A percentile compares a stretch with the other conserved stretches of the same genome.
Evolutionary conservation across 2,113 vertebrate genomes (phyloP).

Genomic region (Lontra canadensis): DNA sequence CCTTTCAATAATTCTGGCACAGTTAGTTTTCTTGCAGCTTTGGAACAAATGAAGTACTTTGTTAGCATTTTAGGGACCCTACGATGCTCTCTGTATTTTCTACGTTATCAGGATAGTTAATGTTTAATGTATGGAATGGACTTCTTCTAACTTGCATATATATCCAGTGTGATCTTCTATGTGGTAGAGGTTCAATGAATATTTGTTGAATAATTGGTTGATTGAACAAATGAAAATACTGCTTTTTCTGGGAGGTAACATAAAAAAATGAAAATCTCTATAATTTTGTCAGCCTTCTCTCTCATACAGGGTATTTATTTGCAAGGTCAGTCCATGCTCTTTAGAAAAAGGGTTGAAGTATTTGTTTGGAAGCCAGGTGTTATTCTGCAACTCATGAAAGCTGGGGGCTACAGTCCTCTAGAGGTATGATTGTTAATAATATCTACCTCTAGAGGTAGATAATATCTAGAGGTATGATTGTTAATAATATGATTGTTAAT

Average conservation of each 20-base stretch:
- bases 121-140: neutral
- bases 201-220: neutral
- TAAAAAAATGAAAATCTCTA: neutral
- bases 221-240: conserved; percentile 16
- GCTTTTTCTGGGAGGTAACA: neutral
- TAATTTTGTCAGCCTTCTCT: neutral
- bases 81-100: neutral
- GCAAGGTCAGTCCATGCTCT: neutral
- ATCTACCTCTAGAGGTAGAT: too few relatives aligned
- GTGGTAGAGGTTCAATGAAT: neutral
- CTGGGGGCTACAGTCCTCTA: neutral
- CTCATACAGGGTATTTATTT: neutral
- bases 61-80: neutral
- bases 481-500: neutral
- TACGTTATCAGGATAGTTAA: neutral
- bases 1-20: neutral
- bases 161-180: neutral
- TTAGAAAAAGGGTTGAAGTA: neutral
- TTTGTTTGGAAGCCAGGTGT: neutral
- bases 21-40: neutral
- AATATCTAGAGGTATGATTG: neutral
- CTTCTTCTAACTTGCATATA: neutral
- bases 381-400: neutral
- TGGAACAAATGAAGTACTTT: neutral
- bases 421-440: neutral